Base-by-base conservation (phyloP, 2,888 invertebrate genomes). In the Rutpela maculata region DNA sequence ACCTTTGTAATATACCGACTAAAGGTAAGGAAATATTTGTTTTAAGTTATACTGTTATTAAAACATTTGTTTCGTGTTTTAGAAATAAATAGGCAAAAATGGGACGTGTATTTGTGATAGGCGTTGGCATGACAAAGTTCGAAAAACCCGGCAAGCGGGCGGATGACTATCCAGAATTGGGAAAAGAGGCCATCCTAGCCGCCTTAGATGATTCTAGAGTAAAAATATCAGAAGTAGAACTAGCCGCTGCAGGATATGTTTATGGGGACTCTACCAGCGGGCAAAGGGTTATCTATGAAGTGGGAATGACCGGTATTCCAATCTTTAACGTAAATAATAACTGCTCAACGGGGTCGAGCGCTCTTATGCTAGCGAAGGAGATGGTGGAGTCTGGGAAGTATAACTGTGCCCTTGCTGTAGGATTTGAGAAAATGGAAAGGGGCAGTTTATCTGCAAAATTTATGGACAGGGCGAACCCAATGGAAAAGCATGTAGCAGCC, bases 271-370 rank as follows among this genome's bases (percentile, higher is more conserved):
- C 99, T 0, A 97, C 98, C 3, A 94, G 95, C 89, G 99, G 99
- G 0, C 99, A 99, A 91, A 92, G 99, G 81, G 98, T 98, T 0
- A 90, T 99, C 9, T 99, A 99, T 89, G 95, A 97, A 88, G 92
- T 99, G 59, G 99, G 99, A 75, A 94, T 99, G 94, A 98, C 96
- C 43, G 82, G 82, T 59, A 98, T 99, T 81, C 99, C 99, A 5
- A 95, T 99, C 82, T 97, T 96, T 91, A 99, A 99, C 90, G 99
- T 99, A 15, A 99, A 99, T 91, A 99, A 99, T 89, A 99, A 99
- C 88, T 99, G 99, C 88, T 96, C 99, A 0, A 99, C 99, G 0
- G 99, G 99, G 35, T 96, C 99, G 0, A 96, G 96, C 73, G 99
- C 99, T 0, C 90, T 99, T 4, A 93, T 95, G 87, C 91, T 99